A percentile compares a stretch with the other conserved stretches of the same genome.
These are phyloP conservation scores for Sylvilagus bachmani DNA, from an alignment of 2,113 vertebrate species.

Conservation along the genomic window DNA sequence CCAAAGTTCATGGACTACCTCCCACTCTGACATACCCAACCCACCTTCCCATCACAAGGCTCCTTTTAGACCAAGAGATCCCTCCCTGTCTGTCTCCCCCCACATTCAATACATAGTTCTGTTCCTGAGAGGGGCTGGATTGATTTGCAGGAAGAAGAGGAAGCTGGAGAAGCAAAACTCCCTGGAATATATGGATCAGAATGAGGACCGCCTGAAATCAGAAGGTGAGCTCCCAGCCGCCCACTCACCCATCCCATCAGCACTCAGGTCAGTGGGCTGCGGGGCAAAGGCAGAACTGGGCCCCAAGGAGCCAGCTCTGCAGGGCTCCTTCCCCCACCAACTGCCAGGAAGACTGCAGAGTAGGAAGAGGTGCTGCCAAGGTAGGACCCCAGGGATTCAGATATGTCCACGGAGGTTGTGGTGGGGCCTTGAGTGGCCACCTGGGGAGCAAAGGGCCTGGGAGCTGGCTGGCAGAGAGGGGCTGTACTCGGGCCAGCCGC, in stretches of 20 bases:
- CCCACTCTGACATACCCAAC: not conserved
- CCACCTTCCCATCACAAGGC: not conserved
- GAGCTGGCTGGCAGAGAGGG: not conserved
- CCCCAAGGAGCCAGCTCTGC: constrained; percentile 45
- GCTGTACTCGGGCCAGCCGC: not conserved
- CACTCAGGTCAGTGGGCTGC: constrained; percentile 55
- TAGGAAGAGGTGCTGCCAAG: constrained; percentile 43
- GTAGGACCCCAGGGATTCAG: not conserved
- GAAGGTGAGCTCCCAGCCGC: constrained; percentile 89
- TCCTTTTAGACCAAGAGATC: not conserved
- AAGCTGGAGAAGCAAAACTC: constrained; percentile 89
- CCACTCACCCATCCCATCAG: constrained; percentile 3
- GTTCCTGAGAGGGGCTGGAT: not conserved
- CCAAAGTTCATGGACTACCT: not conserved
- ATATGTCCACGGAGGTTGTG: constrained; percentile 2
- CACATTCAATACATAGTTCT: not conserved
- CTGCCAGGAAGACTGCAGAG: constrained; percentile 50
- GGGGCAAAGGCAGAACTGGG: constrained; percentile 67
- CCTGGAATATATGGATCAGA: constrained; percentile 91
- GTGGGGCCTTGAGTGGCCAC: not conserved
- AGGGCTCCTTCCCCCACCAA: constrained; percentile 58
- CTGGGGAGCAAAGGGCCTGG: not conserved
- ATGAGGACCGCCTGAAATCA: constrained; percentile 90
- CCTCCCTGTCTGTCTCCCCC: not conserved
- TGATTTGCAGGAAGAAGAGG: constrained; percentile 91